These are phyloP conservation scores for Cyprinodon diabolis DNA, from an alignment of 2,797 vertebrate genomes.

Conservation along the genomic window DNA sequence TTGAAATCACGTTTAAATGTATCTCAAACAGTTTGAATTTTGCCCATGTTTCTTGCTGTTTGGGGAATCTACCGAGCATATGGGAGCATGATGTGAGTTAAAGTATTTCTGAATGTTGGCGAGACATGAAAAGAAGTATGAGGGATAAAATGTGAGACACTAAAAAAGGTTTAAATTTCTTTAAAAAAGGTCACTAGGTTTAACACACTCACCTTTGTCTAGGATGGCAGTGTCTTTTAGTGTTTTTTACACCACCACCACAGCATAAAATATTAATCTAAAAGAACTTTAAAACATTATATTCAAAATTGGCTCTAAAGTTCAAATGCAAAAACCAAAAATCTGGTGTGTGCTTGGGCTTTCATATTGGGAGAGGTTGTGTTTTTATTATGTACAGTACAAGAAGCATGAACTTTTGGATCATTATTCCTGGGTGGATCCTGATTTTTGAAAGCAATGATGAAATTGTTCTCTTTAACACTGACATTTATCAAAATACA, in stretches of 20 bases:
- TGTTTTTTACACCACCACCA: slow-evolving; percentile 41
- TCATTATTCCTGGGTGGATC: slow-evolving; percentile 57
- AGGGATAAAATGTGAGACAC: slow-evolving; percentile 61
- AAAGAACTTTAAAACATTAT: slow-evolving; percentile 40
- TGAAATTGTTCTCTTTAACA: slow-evolving; percentile 52
- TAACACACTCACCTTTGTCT: slow-evolving; percentile 39
- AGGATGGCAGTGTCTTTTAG: slow-evolving; percentile 31
- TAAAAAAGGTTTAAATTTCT: slow-evolving; percentile 61
- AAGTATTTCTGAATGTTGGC: slow-evolving; percentile 56
- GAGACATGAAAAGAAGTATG: slow-evolving; percentile 59
- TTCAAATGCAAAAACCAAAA: slow-evolving; percentile 21
- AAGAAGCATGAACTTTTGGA: slow-evolving; percentile 41
- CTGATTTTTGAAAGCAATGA: slow-evolving; percentile 51
- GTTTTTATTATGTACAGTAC: slow-evolving; percentile 7
- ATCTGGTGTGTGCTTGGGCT: slow-evolving; percentile 5
- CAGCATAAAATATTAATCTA: slow-evolving; percentile 18
- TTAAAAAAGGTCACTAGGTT: slow-evolving; percentile 42
- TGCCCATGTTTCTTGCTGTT: slow-evolving; percentile 30
- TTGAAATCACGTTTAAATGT: slow-evolving; percentile 6
- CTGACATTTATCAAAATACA: slow-evolving; percentile 37
- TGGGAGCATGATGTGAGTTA: slow-evolving; percentile 64
- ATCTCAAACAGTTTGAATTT: slow-evolving; percentile 27
- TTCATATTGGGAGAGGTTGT: slow-evolving; percentile 7
- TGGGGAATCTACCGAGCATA: slow-evolving; percentile 54
- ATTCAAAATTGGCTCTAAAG: slow-evolving; percentile 40